A percentile compares a stretch with the other conserved stretches of the same genome.
phyloP scores from a whole-genome alignment of 2,888 invertebrate species.

The Trichogramma evanescens region DNA sequence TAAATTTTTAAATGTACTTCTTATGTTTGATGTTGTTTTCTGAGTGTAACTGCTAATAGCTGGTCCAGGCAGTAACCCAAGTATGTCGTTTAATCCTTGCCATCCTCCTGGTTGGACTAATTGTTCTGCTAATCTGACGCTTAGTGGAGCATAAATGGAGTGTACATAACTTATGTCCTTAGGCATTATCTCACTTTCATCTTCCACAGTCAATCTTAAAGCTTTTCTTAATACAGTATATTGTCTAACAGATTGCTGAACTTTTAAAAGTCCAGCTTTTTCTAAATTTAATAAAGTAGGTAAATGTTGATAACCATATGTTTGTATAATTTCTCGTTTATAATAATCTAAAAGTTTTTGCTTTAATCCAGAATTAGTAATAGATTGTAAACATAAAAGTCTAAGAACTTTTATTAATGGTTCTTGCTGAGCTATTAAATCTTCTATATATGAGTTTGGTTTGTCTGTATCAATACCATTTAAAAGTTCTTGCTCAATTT shows the following conservation, averaged over 20 bases:
- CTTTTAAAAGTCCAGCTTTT: conserved; percentile 72
- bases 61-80: conserved; percentile 76
- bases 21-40: conserved; percentile 23
- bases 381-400: conserved; percentile 86
- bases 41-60: conserved; percentile 44
- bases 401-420: conserved; percentile 78
- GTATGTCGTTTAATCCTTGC: conserved; percentile 75
- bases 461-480: conserved; percentile 89
- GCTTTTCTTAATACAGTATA: conserved; percentile 74
- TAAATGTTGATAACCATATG: conserved; percentile 80
- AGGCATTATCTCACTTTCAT: conserved; percentile 73
- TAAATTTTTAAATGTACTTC: conserved; percentile 45
- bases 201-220: conserved; percentile 79
- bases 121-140: conserved; percentile 78
- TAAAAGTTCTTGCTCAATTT: conserved; percentile 86
- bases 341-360: conserved; percentile 72
- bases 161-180: conserved; percentile 88
- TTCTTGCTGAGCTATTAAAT: conserved; percentile 78
- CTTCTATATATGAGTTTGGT: conserved; percentile 81
- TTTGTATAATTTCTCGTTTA: conserved; percentile 68
- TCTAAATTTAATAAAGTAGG: conserved; percentile 80
- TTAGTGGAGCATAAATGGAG: conserved; percentile 89
- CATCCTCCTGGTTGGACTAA: conserved; percentile 69
- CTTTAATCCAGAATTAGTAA: conserved; percentile 87
- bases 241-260: conserved; percentile 66